A percentile compares a stretch with the other conserved stretches of the same genome.
Conservation (phyloP, 2,797 vertebrate genomes). For the Pangasius krempfi region DNA sequence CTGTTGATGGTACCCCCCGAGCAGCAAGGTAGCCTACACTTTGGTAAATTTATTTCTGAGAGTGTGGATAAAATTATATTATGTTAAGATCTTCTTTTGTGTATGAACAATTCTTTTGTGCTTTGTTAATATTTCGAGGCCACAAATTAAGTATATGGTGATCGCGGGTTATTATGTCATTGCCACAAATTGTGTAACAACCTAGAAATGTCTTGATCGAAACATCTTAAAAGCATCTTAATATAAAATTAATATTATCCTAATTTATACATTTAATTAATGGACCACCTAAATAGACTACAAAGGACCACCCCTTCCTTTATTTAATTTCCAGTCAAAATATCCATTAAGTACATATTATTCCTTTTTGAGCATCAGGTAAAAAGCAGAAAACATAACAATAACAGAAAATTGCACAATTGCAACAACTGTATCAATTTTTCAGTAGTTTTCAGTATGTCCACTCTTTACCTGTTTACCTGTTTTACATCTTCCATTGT, state of each 20-base stretch:
- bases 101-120: background rate
- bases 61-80: background rate
- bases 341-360: background rate
- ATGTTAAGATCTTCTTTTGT: background rate
- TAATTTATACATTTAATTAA: too few species aligned
- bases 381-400: background rate
- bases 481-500: too few species aligned
- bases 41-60: background rate
- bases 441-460: too few species aligned
- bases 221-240: too few species aligned
- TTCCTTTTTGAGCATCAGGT: too few species aligned
- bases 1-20: background rate
- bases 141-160: background rate
- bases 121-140: background rate
- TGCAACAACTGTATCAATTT: too few species aligned
- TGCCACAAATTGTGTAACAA: background rate
- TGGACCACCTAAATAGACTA: too few species aligned
- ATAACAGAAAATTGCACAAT: background rate
- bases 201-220: too few species aligned
- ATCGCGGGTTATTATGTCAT: too few species aligned
- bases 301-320: background rate
- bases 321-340: background rate
- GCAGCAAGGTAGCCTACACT: background rate
- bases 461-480: too few species aligned
- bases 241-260: too few species aligned